Percentiles rank a stretch among this genome's conserved stretches.
These are phyloP conservation scores for Eonycteris spelaea DNA, from an alignment of 2,113 vertebrate species.

Conservation along the genomic window DNA sequence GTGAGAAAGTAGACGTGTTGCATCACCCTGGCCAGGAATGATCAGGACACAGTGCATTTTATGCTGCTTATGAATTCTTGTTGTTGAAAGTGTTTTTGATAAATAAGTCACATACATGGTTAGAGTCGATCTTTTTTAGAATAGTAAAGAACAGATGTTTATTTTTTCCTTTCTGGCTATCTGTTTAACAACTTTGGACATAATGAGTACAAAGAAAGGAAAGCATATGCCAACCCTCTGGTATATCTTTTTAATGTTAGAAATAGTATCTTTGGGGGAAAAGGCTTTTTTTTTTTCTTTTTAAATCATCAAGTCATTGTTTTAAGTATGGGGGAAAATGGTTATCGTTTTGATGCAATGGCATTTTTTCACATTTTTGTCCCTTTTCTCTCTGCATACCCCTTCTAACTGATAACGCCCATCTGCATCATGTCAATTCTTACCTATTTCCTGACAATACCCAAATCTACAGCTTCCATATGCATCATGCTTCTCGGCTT, in stretches of 20 bases:
- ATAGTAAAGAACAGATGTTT: conserved; percentile 34
- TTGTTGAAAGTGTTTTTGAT: neutral
- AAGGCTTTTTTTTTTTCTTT: neutral
- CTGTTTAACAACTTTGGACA: neutral
- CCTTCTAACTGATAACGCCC: neutral
- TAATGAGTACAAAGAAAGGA: neutral
- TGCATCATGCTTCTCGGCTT: neutral
- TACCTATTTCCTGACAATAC: neutral
- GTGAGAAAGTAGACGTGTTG: neutral
- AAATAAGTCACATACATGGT: neutral
- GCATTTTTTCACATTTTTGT: neutral
- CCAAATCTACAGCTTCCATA: neutral
- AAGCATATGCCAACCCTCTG: neutral
- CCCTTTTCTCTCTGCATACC: neutral
- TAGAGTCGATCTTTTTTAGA: neutral
- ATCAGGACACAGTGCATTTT: neutral
- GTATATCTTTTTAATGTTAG: neutral
- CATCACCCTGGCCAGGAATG: neutral
- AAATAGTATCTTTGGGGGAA: neutral
- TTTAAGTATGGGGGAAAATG: neutral
- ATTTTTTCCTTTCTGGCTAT: conserved; percentile 20
- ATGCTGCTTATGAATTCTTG: neutral
- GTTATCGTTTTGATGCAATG: neutral
- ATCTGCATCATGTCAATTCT: neutral
- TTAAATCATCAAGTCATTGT: neutral